Percentiles rank a stretch among this genome's conserved stretches.
phyloP scores from a whole-genome alignment of 1,140 invertebrate genomes.

The Portunus trituberculatus region DNA sequence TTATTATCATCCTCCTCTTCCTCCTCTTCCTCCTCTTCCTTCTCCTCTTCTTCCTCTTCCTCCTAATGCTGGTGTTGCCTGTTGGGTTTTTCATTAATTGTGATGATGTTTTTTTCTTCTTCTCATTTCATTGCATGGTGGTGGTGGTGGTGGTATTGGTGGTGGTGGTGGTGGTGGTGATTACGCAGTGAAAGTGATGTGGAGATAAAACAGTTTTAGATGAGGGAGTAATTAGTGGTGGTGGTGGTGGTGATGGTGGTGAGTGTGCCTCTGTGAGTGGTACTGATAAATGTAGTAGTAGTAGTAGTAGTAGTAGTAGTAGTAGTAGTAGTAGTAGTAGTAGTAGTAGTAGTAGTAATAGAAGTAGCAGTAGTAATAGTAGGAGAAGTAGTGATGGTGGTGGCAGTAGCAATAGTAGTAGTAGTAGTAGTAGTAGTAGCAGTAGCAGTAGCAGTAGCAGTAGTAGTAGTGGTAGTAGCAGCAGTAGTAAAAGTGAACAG shows the following conservation, averaged over 20 bases:
- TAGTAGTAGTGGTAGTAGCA: neutral
- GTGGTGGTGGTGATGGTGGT: too few relatives aligned
- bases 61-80: neutral
- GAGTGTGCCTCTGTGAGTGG: neutral
- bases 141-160: neutral
- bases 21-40: neutral
- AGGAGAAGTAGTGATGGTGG: neutral
- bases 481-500: neutral
- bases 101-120: neutral
- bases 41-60: neutral
- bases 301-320: neutral
- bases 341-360: neutral
- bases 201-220: too few relatives aligned
- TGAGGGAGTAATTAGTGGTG: too few relatives aligned
- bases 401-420: neutral
- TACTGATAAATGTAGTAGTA: neutral
- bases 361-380: too few relatives aligned
- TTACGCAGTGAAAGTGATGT: neutral
- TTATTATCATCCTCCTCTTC: neutral
- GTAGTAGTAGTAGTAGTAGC: neutral
- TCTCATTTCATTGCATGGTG: neutral
- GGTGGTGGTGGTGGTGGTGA: too few relatives aligned
- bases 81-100: neutral
- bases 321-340: constrained; percentile 6
- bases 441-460: neutral